Evolutionary conservation across 92 coral and sea anemone species (phyloP).

Genomic region (Umimayanthus kanabou): DNA sequence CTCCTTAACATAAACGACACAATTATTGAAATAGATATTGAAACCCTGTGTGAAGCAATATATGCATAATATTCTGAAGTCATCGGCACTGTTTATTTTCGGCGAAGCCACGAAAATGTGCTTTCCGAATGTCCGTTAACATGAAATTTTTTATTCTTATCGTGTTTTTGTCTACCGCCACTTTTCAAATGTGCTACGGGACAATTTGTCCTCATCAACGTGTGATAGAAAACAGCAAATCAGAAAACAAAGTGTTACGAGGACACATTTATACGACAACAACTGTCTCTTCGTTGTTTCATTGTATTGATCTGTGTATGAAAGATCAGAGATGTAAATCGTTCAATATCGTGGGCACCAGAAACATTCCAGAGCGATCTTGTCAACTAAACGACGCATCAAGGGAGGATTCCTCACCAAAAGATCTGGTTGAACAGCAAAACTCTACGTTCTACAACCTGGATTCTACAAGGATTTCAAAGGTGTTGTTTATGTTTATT

Average conservation of each 20-base stretch:
- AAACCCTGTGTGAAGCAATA: too few relatives aligned
- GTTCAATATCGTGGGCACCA: not conserved
- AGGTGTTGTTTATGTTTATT: not conserved
- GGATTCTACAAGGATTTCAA: slow-evolving; percentile 11
- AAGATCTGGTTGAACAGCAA: not conserved
- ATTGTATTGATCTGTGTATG: slow-evolving; percentile 28
- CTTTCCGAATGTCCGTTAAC: too few relatives aligned
- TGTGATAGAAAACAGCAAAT: not conserved
- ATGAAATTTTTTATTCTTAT: not conserved
- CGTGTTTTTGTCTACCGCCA: not conserved
- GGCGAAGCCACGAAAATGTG: too few relatives aligned
- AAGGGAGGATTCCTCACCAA: not conserved
- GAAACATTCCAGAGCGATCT: not conserved
- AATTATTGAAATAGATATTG: too few relatives aligned
- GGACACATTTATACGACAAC: not conserved
- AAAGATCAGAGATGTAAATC: slow-evolving; percentile 6
- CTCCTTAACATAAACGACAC: too few relatives aligned
- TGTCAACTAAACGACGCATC: slow-evolving; percentile 22
- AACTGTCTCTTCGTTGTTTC: not conserved
- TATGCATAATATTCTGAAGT: too few relatives aligned
- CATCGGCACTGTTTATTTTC: too few relatives aligned
- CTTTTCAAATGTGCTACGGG: not conserved
- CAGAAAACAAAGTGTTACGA: not conserved
- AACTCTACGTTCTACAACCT: slow-evolving; percentile 19
- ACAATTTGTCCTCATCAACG: not conserved